phyloP scores from a whole-genome alignment of 2,113 vertebrate genomes.

The Salvelinus alpinus region DNA sequence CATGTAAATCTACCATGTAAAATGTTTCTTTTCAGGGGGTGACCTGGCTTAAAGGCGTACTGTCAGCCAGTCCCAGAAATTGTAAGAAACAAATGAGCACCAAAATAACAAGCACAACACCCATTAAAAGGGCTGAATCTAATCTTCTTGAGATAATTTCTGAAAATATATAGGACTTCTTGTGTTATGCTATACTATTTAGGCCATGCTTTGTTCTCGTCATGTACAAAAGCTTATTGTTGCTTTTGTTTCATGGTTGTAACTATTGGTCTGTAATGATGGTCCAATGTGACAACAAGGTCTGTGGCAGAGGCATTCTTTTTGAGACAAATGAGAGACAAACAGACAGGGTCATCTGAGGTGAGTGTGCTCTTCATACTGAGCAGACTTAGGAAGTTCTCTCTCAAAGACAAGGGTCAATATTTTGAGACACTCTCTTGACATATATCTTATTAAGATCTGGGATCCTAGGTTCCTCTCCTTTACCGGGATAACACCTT shows the following conservation, averaged over 20 bases:
- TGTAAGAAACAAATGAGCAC: not conserved
- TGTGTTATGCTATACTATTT: conserved; percentile 17
- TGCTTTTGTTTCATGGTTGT: conserved; percentile 13
- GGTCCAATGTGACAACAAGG: not conserved
- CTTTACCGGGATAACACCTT: conserved; percentile 57
- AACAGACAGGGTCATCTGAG: conserved; percentile 10
- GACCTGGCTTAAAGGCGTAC: not conserved
- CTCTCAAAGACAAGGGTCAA: conserved; percentile 13
- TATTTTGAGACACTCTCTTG: not conserved
- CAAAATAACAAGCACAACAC: not conserved
- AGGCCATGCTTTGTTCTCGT: conserved; percentile 17
- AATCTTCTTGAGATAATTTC: conserved; percentile 1
- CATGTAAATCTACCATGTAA: not conserved
- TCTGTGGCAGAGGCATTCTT: not conserved
- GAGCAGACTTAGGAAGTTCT: conserved; percentile 1
- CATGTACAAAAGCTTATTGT: conserved; percentile 26
- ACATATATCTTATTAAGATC: conserved; percentile 3
- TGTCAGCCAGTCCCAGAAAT: not conserved
- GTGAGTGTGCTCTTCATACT: conserved; percentile 11
- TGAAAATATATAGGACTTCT: conserved; percentile 1
- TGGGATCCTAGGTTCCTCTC: conserved; percentile 18
- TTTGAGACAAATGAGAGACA: conserved; percentile 10
- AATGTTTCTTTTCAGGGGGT: not conserved
- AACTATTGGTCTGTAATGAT: conserved; percentile 9
- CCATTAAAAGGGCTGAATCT: not conserved